Conservation (phyloP, 2,888 invertebrate genomes). For the Diadromus collaris region DNA sequence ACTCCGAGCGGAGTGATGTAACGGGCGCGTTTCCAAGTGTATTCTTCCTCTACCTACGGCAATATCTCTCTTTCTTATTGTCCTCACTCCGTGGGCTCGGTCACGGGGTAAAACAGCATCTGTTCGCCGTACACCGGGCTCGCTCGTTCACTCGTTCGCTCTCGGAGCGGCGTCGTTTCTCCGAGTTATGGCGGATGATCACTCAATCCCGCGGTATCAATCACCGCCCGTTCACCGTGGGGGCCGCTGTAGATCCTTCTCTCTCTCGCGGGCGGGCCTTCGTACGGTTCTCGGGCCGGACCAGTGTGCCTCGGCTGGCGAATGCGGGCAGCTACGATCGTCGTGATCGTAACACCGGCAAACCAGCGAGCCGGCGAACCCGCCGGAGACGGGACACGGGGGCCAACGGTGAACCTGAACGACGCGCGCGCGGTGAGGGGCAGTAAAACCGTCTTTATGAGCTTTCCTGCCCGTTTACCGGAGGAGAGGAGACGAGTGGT, state of each 20-base stretch:
- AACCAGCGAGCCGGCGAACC: constrained; percentile 49
- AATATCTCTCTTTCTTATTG: constrained; percentile 38
- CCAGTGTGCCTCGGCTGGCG: constrained; percentile 6
- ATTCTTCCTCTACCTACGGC: constrained; percentile 50
- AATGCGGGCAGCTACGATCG: constrained; percentile 35
- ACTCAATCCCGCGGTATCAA: constrained; percentile 77
- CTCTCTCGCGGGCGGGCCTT: constrained; percentile 61
- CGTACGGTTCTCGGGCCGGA: constrained; percentile 29
- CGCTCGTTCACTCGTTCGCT: constrained; percentile 39
- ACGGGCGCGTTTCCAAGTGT: constrained; percentile 60
- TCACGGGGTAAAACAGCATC: constrained; percentile 12
- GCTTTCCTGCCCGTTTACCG: constrained; percentile 71
- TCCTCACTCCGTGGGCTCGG: constrained; percentile 13
- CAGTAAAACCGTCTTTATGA: constrained; percentile 75
- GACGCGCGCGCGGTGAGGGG: constrained; percentile 62
- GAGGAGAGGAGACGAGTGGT: constrained; percentile 54
- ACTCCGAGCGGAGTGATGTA: constrained; percentile 45
- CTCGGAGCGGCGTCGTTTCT: constrained; percentile 46
- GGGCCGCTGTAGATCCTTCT: constrained; percentile 62
- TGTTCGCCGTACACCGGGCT: constrained; percentile 14
- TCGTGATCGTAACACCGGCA: constrained; percentile 23
- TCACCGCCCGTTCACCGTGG: constrained; percentile 70
- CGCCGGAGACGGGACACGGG: constrained; percentile 59
- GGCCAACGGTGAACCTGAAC: constrained; percentile 40
- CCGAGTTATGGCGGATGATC: constrained; percentile 73